Evolutionary conservation across 2,797 vertebrate species (phyloP), one percentile per base, ranked within the genome.

Genomic region (Phylloscopus collybita): DNA sequence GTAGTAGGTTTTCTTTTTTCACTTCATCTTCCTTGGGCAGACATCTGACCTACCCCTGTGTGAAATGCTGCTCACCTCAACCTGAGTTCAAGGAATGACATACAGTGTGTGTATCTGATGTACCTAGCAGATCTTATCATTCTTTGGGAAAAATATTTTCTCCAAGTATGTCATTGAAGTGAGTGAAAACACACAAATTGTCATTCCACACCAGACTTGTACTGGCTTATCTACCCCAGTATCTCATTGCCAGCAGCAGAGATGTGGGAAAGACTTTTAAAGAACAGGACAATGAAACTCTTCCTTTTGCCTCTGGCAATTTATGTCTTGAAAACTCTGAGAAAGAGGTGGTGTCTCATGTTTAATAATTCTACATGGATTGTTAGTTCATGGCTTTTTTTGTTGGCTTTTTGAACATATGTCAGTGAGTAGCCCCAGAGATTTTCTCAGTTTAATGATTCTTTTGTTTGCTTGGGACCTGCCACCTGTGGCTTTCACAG

Each of bases 401-500:
- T 19, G 2, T 25, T 38, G 57, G 14, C 50, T 69, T 79, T 78
- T 72, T 72, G 79, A 59, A 40, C 49, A 53, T 4, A 0, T 32
- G 4, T 50, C 42, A 80, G 20, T 25, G 27, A 76, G 53, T 13
- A 78, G 38, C 45, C 50, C 16, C 59, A 16, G 66, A 49, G 32
- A 12, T 84, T 60, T 67, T 80, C 61, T 64, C 53, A 62, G 42
- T 19, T 72, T 32, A n/a, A 40, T 57, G 32, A 27, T 57, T 0
- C 1, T 61, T 88, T 65, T 76, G 13, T 64, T 88, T 53, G 25
- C 64, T 82, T 80, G 76, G 49, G 80, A 42, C 16, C 32, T 56
- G 32, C 32, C 47, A 42, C 16, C 20, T 45, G 0, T 30, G 79
- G 40, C 29, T 75, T 69, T 22, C 11, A 10, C 3, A 0, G 15